Percentiles rank a stretch among this genome's conserved stretches.
Conservation (phyloP, 2,888 invertebrate species). For the Epinotia demarniana region DNA sequence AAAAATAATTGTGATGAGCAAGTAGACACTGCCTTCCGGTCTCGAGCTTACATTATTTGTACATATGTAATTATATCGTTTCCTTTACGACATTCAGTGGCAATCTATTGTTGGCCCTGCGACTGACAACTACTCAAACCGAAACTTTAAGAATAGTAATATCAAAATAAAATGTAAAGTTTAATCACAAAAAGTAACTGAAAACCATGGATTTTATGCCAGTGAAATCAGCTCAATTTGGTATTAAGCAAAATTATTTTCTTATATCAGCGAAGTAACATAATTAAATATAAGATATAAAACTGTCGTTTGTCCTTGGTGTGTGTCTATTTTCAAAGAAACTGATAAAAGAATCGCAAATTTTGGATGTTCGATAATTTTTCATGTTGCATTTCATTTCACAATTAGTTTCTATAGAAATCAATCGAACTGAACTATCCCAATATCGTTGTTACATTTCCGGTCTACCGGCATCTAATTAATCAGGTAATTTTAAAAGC, state of each 20-base stretch:
- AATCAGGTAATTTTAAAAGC: neutral
- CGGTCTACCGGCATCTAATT: neutral
- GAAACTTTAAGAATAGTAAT: constrained; percentile 35
- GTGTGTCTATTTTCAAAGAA: neutral
- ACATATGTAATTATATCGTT: constrained; percentile 80
- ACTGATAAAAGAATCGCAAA: constrained; percentile 1
- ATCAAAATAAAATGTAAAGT: constrained; percentile 32
- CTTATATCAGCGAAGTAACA: constrained; percentile 21
- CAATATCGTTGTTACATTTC: neutral
- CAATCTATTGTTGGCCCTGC: constrained; percentile 49
- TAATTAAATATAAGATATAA: constrained; percentile 29
- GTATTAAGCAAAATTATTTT: constrained; percentile 35
- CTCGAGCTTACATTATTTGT: constrained; percentile 76
- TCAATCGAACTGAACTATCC: neutral
- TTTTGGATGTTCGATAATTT: neutral
- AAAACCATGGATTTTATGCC: constrained; percentile 18
- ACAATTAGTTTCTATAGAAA: neutral
- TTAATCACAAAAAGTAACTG: constrained; percentile 6
- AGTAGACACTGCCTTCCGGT: constrained; percentile 70
- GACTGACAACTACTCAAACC: constrained; percentile 46
- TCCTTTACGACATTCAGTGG: constrained; percentile 61
- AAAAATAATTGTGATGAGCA: constrained; percentile 67
- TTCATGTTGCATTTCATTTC: constrained; percentile 4
- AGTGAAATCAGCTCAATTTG: constrained; percentile 23
- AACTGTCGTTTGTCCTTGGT: constrained; percentile 9